Evolutionary conservation across 2,113 vertebrate genomes (phyloP).

Genomic region (Sterrhoptilus dennistouni): DNA sequence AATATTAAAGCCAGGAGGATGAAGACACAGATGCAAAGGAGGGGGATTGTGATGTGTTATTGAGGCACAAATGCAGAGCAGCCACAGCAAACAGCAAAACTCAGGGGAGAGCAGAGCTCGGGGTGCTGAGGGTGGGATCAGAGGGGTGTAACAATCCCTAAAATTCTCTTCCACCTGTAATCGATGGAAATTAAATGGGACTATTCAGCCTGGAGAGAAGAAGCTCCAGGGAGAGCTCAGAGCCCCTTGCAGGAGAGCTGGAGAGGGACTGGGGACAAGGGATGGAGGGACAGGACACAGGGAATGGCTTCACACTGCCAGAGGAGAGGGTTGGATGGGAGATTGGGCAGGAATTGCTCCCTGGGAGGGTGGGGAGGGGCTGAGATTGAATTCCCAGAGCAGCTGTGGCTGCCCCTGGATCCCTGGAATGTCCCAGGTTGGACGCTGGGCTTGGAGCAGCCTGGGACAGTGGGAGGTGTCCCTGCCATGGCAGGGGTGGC

Average conservation of each 20-base stretch:
- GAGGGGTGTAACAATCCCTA: fast-evolving
- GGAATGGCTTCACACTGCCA: background rate
- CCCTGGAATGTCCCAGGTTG: no score
- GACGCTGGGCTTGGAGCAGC: no score
- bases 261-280: background rate
- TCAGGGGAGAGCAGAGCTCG: fast-evolving
- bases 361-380: background rate
- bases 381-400: background rate
- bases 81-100: background rate
- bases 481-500: background rate
- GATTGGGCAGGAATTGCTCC: background rate
- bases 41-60: fast-evolving
- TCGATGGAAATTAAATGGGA: fast-evolving
- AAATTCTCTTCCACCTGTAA: fast-evolving
- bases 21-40: background rate
- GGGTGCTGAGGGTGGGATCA: background rate
- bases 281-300: background rate
- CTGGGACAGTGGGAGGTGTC: background rate
- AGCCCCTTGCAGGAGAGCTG: background rate
- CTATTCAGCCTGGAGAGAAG: background rate
- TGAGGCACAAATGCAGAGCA: background rate
- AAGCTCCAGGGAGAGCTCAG: background rate
- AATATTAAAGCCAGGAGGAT: background rate
- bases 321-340: background rate
- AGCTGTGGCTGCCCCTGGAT: background rate